phyloP scores from a whole-genome alignment of 2,113 vertebrate genomes.

The Gallinago media region DNA sequence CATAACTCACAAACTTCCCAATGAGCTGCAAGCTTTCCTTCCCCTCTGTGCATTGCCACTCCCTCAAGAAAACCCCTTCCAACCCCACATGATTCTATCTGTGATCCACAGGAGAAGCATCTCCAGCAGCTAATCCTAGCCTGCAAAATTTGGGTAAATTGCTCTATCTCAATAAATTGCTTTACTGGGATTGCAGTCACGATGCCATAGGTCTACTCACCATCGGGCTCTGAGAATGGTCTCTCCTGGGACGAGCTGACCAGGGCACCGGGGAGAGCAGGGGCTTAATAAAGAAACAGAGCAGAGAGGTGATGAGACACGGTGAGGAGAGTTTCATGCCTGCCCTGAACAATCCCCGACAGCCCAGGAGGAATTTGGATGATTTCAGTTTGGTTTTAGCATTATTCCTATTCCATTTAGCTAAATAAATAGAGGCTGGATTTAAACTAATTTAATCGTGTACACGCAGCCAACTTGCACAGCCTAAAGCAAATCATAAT shows the following conservation, averaged over 20 bases:
- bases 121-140: neutral
- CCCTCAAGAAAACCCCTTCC: no score
- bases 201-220: rapidly evolving
- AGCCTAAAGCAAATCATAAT: neutral
- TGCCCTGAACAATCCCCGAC: neutral
- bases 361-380: neutral
- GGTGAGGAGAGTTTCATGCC: neutral
- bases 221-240: neutral
- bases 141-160: neutral
- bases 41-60: no score
- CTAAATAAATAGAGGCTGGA: constrained; percentile 30
- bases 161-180: neutral
- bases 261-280: neutral
- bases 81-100: no score
- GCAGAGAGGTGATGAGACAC: neutral
- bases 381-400: neutral
- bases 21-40: no score
- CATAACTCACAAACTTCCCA: no score
- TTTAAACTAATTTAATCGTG: constrained; percentile 15
- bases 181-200: neutral
- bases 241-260: neutral
- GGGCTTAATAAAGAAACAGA: neutral
- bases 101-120: neutral
- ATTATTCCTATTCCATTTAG: constrained; percentile 46
- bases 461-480: neutral